Evolutionary conservation across 2,113 vertebrate genomes (phyloP).

Genomic region (human): DNA sequence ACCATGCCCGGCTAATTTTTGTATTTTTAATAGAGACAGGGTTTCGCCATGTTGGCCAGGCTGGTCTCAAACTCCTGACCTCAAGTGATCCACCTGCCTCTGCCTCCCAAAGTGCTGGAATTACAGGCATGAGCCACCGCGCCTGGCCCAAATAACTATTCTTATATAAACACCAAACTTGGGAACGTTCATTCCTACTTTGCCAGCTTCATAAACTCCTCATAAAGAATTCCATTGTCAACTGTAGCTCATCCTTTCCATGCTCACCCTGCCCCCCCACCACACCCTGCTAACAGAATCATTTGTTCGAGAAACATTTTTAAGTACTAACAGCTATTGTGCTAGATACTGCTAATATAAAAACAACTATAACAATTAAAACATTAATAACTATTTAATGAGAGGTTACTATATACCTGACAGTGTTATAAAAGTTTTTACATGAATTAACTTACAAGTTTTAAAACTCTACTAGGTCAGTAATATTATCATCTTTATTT

Average conservation of each 20-base stretch:
- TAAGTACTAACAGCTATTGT: neutral
- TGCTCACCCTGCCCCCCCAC: neutral
- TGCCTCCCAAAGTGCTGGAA: no score
- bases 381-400: neutral
- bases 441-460: neutral
- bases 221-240: neutral
- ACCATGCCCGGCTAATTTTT: no score
- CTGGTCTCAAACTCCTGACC: no score
- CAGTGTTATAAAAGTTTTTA: neutral
- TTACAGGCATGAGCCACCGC: no score
- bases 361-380: neutral
- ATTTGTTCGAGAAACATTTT: neutral
- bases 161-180: neutral
- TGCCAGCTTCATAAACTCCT: neutral
- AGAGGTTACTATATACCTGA: neutral
- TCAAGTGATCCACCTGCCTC: no score
- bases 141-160: no score
- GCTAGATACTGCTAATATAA: neutral
- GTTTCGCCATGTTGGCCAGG: no score
- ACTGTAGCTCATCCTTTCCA: neutral
- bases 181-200: neutral
- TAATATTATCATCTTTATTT: neutral
- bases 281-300: neutral
- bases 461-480: neutral
- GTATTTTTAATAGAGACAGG: no score